Base-by-base conservation (phyloP, 2,888 invertebrate genomes). In the Epiblema foenella region DNA sequence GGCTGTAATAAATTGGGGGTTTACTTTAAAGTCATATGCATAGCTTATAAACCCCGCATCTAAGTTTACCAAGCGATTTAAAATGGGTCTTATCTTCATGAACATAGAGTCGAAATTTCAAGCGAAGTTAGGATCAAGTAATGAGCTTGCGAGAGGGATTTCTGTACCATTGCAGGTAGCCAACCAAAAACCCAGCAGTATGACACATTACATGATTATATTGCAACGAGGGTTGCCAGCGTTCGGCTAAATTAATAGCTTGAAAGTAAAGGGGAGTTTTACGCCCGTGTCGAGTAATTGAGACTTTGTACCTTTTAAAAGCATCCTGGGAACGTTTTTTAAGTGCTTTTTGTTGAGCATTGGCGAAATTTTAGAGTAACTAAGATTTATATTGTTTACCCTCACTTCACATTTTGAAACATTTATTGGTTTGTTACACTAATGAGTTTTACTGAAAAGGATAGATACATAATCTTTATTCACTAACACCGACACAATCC, bases 201-300 rank as follows among this genome's bases (percentile, higher is more conserved):
- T 85, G 83, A 85, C 85, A 86, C 89, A 91, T 91, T 89, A 89
- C 87, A 88, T 87, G 89, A 91, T 91, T 90, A 89, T 89, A 86
- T 83, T 85, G 84, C 83, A 84, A 75, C 78, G 76, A 83, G 84
- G 83, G 85, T 77, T 83, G 82, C 77, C 82, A 68, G 59, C 57
- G 29, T 20, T 52, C 49, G 62, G 51, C 54, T 69, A 69, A 69
- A 72, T 58, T 54, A 73, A 73, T 72, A 63, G 72, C 63, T 67
- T 49, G 29, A 68, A 66, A 66, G 39, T 52, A 57, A 52, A 56
- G 56, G 51, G 49, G 72, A 64, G 60, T 69, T 73, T 39, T 54
- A 51, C 64, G 29, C 59, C 65, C 64, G 59, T 72, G 69, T 59
- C 52, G 46, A 51, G 15, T 60, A 66, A 70, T 70, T 70, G 59